Conservation (phyloP, 2,113 vertebrate genomes). For the Rhizomys pruinosus region DNA sequence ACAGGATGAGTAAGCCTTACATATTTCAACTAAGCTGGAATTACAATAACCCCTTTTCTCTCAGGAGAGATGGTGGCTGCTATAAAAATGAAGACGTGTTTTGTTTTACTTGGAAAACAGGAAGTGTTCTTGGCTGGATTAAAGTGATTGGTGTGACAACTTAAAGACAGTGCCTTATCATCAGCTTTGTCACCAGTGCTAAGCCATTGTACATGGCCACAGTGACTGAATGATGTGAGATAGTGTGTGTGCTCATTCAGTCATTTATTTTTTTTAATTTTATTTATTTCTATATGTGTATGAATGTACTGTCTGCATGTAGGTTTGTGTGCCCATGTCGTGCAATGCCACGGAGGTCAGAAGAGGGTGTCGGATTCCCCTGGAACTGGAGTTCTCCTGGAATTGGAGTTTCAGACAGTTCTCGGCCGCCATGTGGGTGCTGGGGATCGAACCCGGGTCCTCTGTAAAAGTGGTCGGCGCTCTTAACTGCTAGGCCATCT, state of each 20-base stretch:
- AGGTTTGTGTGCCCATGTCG: too few relatives aligned
- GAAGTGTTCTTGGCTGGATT: slow-evolving; percentile 63
- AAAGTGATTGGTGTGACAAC: slow-evolving; percentile 51
- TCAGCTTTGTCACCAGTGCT: not conserved
- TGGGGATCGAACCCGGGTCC: too few relatives aligned
- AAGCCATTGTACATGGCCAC: not conserved
- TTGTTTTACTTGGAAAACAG: slow-evolving; percentile 77
- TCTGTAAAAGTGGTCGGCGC: too few relatives aligned
- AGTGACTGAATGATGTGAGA: not conserved
- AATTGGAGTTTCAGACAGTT: too few relatives aligned
- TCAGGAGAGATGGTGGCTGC: slow-evolving; percentile 70
- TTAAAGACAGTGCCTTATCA: slow-evolving; percentile 14
- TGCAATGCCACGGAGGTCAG: too few relatives aligned
- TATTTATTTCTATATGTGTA: too few relatives aligned
- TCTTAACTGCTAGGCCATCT: too few relatives aligned
- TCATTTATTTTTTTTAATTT: not conserved
- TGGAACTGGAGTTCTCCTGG: too few relatives aligned
- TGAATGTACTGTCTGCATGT: too few relatives aligned
- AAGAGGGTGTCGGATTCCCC: too few relatives aligned
- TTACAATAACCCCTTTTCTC: slow-evolving; percentile 82
- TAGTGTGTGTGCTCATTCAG: not conserved
- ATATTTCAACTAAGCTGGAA: slow-evolving; percentile 85
- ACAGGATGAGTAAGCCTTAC: slow-evolving; percentile 80
- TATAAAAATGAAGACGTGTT: slow-evolving; percentile 81
- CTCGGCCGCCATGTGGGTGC: too few relatives aligned